A percentile compares a stretch with the other conserved stretches of the same genome.
phyloP scores from a whole-genome alignment of 2,113 vertebrate species.

The Sphyrna mokarran region DNA sequence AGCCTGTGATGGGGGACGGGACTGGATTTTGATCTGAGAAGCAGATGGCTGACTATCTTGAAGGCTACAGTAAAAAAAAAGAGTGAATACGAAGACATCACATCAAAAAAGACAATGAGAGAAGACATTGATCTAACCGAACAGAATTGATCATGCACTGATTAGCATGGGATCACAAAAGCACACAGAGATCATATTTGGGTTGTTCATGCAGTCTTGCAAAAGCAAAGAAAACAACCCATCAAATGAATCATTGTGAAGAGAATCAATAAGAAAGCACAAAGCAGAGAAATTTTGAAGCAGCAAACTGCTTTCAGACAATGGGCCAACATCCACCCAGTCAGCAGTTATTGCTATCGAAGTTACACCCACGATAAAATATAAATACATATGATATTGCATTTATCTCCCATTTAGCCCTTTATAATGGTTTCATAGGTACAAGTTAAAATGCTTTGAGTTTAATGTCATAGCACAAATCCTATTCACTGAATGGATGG shows the following conservation, averaged over 20 bases:
- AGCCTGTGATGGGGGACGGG: conserved; percentile 85
- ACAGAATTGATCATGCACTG: not conserved
- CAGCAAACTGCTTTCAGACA: not conserved
- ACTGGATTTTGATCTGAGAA: conserved; percentile 82
- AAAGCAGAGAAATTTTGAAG: not conserved
- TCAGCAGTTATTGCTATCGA: not conserved
- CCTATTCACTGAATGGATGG: not conserved
- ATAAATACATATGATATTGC: not conserved
- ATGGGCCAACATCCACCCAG: not conserved
- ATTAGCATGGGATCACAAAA: not conserved
- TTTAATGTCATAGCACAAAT: not conserved
- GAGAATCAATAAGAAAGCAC: not conserved
- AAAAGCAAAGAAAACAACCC: not conserved
- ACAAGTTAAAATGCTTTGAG: not conserved
- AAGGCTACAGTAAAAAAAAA: conserved; percentile 78
- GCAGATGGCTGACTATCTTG: conserved; percentile 88
- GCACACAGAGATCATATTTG: not conserved
- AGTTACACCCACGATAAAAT: not conserved
- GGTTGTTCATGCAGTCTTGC: not conserved
- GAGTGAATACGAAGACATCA: conserved; percentile 13
- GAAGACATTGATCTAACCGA: not conserved
- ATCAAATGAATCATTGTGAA: not conserved
- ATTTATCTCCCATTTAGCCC: not conserved
- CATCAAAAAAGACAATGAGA: conserved; percentile 6
- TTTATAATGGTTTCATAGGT: not conserved